These are phyloP conservation scores for Pseudonaja textilis DNA, from an alignment of 2,113 vertebrate species.

Conservation along the genomic window DNA sequence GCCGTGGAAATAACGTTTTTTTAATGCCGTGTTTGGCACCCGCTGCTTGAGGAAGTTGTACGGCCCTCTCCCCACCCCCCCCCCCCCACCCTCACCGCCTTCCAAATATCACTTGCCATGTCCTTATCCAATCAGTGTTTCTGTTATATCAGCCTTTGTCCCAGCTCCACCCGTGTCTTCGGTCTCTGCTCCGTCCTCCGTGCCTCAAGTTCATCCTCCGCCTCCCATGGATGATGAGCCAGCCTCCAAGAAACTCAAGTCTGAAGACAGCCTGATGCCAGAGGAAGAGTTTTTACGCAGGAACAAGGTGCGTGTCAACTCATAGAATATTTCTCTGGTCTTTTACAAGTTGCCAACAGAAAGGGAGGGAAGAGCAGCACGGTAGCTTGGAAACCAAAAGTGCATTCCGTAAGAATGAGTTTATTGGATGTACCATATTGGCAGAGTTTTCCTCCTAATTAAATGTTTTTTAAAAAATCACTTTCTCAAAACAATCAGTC, in stretches of 20 bases:
- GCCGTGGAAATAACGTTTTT: background rate
- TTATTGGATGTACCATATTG: too few relatives aligned
- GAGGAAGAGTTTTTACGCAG: slow-evolving; percentile 96
- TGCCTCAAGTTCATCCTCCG: slow-evolving; percentile 85
- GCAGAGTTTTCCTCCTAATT: too few relatives aligned
- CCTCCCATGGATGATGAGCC: slow-evolving; percentile 94
- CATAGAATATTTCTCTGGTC: too few relatives aligned
- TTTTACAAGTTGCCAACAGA: too few relatives aligned
- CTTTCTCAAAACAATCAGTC: too few relatives aligned
- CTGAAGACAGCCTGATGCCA: slow-evolving; percentile 92
- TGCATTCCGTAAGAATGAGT: too few relatives aligned
- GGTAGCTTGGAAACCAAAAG: too few relatives aligned
- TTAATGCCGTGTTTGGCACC: background rate
- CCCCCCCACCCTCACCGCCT: too few relatives aligned
- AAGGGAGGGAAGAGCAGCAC: too few relatives aligned
- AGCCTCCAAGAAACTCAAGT: slow-evolving; percentile 93
- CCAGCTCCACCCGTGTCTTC: slow-evolving; percentile 92
- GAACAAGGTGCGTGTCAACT: slow-evolving; percentile 79
- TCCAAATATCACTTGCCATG: background rate
- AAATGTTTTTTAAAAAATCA: too few relatives aligned
- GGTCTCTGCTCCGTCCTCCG: slow-evolving; percentile 75
- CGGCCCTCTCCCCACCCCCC: background rate
- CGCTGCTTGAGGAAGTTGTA: background rate
- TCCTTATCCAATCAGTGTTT: slow-evolving; percentile 5
- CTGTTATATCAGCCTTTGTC: slow-evolving; percentile 80